Base-by-base conservation (phyloP, 2,888 invertebrate genomes). In the Tholera decimalis region DNA sequence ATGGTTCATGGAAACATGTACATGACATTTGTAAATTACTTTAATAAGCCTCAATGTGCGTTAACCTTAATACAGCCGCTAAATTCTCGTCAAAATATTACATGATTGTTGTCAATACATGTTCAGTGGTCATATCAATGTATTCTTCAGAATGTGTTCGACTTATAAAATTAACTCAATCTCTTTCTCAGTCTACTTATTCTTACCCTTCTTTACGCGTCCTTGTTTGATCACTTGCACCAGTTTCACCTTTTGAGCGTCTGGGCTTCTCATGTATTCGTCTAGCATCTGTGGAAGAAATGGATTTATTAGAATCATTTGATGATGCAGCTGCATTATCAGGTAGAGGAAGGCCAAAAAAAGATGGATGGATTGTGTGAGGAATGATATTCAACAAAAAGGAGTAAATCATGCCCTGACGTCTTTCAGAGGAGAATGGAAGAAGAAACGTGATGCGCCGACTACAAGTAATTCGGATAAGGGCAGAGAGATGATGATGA, bases 201-300 rank as follows among this genome's bases (percentile, higher is more conserved):
- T 92, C 80, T 91, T 92, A 39, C 83, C 59, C 64, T 88, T 90
- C 84, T 89, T 92, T 13, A 64, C 71, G 46, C 88, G 84, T 33
- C 88, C 89, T 59, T 91, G 91, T 75, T 92, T 92, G 46, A 95
- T 90, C 0, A 94, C 89, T 73, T 93, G 92, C 6, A 95, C 91
- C 26, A 94, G 82, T 67, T 92, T 94, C 15, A 93, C 77, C n/a
- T 89, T 85, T 62, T 92, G 92, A 0, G 93, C 91, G 26, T 91
- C 91, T 0, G 88, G 84, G 33, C 89, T 92, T 15, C 88, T 87
- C 80, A 92, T 83, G 79, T 91, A 95, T 44, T 92, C 92, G 20
- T 92, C 89, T 20, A 95, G 80, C 88, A 94, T 91, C 94, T 94
- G 85, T 71, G 51, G 54, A 43, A 89, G 15, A 50, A 8, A 54